phyloP scores from a whole-genome alignment of 2,113 vertebrate genomes.

The Mirounga angustirostris region DNA sequence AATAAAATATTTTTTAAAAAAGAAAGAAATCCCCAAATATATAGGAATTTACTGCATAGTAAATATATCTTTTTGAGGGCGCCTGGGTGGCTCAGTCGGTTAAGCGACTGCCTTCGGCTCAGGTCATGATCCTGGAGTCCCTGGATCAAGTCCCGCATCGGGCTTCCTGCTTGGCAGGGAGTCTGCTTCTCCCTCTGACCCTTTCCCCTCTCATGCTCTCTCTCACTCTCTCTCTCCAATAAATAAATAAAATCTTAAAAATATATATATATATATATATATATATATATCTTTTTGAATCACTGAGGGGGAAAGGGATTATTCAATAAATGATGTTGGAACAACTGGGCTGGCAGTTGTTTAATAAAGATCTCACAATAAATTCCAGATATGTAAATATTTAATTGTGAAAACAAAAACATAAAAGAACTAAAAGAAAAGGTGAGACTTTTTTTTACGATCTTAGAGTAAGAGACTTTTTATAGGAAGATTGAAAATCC shows the following conservation, averaged over 20 bases:
- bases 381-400: neutral
- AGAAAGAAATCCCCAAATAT: neutral
- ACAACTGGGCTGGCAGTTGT: neutral
- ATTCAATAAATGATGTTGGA: neutral
- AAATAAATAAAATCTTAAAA: too few species aligned
- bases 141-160: too few species aligned
- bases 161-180: too few species aligned
- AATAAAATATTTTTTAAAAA: too few species aligned
- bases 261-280: too few species aligned
- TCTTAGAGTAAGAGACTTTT: neutral
- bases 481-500: constrained; percentile 5
- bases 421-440: neutral
- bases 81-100: too few species aligned
- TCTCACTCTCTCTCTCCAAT: too few species aligned
- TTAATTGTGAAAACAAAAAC: neutral
- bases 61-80: neutral
- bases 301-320: neutral
- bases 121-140: too few species aligned
- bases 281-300: neutral
- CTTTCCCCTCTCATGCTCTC: too few species aligned
- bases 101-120: too few species aligned
- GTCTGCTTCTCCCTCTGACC: too few species aligned
- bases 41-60: neutral
- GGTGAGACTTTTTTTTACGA: neutral
- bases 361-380: constrained; percentile 13